Evolutionary conservation across 2,113 vertebrate species (phyloP).

Genomic region (Hippocampus abdominalis): DNA sequence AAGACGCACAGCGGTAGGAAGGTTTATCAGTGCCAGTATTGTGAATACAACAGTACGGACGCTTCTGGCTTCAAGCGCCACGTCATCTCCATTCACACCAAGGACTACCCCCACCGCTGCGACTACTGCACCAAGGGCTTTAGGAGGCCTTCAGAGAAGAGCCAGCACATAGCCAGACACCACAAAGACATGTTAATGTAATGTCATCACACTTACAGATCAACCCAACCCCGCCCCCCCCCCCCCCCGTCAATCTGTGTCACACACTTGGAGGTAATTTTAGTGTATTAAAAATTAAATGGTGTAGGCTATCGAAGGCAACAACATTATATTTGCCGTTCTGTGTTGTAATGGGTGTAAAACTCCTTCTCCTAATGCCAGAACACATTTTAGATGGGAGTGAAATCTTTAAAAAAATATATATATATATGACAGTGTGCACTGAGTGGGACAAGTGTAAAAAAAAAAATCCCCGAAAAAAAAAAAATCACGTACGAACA

Average conservation of each 20-base stretch:
- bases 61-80: slow-evolving; percentile 99
- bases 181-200: slow-evolving; percentile 95
- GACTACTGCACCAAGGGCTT: slow-evolving; percentile 99
- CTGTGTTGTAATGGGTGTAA: slow-evolving; percentile 55
- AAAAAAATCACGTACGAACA: slow-evolving; percentile 67
- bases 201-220: slow-evolving; percentile 42
- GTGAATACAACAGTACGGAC: slow-evolving; percentile 98
- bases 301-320: slow-evolving; percentile 45
- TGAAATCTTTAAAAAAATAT: slow-evolving; percentile 28
- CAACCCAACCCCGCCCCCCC: slow-evolving; percentile 25
- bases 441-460: slow-evolving; percentile 61
- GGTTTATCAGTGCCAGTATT: slow-evolving; percentile 98
- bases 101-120: slow-evolving; percentile 98
- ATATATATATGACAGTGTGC: slow-evolving; percentile 19
- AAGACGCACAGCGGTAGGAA: slow-evolving; percentile 98
- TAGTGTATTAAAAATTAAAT: slow-evolving; percentile 57
- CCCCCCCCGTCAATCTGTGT: slow-evolving; percentile 56
- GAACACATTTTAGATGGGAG: slow-evolving; percentile 50
- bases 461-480: slow-evolving; percentile 31
- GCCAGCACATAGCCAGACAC: slow-evolving; percentile 98
- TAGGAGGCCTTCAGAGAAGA: slow-evolving; percentile 96
- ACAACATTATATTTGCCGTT: slow-evolving; percentile 56
- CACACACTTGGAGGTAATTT: slow-evolving; percentile 53
- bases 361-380: slow-evolving; percentile 35
- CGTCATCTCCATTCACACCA: slow-evolving; percentile 98